Base-by-base conservation (phyloP, 1,140 invertebrate species). In the Orchesella cincta region DNA sequence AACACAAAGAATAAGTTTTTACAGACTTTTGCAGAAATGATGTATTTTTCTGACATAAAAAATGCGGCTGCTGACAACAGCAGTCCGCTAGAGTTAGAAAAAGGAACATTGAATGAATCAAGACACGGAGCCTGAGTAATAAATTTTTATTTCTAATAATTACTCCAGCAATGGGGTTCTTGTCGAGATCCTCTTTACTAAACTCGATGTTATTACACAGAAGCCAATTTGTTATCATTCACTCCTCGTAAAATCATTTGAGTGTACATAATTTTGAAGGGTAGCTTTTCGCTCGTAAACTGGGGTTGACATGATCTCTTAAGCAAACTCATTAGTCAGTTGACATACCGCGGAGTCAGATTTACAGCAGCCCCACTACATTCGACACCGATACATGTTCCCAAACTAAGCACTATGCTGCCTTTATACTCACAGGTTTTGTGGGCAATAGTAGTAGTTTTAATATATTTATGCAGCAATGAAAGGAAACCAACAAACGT, bases 301-400 rank as follows among this genome's bases (percentile, higher is more conserved):
- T 51, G 28, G 75, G 39, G 67, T 67, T 78, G 76, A 78, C 76
- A 78, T 46, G 62, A 78, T 74, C 76, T 78, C 76, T 78, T 73
- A 78, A 67, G 52, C n/a, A 74, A 52, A 74, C 76, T 78, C 76
- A 78, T 78, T 78, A 78, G 72, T 78, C 76, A 78, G 71, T 78
- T 74, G 67, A 77, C 67, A 70, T 77, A 16, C 31, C 31, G 31
- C 73, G 3, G 46, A 74, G 29, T 14, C 51, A 74, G n/a, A 23
- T 57, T 74, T 74, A 52, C 51, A 62, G 57, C 73, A 46, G 46
- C 33, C 73, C 51, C n/a, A 39, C 12, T 46, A 8, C 39, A 8
- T 57, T 26, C 23, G 52, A 57, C 52, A 57, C 26, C n/a, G 62
- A 67, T 33, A 67, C 26, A n/a, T n/a, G n/a, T n/a, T n/a, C n/a